Evolutionary conservation across 2,888 invertebrate species (phyloP).

Genomic region (Drosophila suboccidentalis): DNA sequence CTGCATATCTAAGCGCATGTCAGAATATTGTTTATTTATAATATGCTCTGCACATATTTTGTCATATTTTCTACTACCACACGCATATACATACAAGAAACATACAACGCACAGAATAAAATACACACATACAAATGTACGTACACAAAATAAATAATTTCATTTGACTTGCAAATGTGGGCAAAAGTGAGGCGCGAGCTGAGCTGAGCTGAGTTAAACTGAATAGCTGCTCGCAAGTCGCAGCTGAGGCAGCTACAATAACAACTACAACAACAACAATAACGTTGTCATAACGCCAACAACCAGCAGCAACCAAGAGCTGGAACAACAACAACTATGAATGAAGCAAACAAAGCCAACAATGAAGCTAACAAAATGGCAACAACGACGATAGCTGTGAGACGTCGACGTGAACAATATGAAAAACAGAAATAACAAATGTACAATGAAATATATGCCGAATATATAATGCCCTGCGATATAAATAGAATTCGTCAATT

Average conservation of each 20-base stretch:
- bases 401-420: constrained; percentile 20
- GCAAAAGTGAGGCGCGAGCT: constrained; percentile 37
- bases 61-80: constrained; percentile 39
- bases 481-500: not conserved
- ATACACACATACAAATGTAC: constrained; percentile 8
- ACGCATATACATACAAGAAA: not conserved
- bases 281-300: constrained; percentile 43
- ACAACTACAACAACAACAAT: constrained; percentile 21
- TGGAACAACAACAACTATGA: constrained; percentile 25
- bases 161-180: constrained; percentile 77
- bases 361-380: constrained; percentile 65
- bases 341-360: constrained; percentile 58
- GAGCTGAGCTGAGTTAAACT: constrained; percentile 28
- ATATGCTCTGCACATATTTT: constrained; percentile 57
- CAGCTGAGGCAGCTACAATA: constrained; percentile 33
- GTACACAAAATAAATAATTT: constrained; percentile 73
- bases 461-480: constrained; percentile 23
- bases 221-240: constrained; percentile 19
- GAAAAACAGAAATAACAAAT: not conserved
- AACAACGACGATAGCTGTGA: constrained; percentile 22
- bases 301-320: constrained; percentile 22
- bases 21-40: constrained; percentile 68
- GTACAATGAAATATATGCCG: not conserved
- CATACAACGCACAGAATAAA: constrained; percentile 1
- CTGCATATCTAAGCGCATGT: constrained; percentile 44